phyloP scores from a whole-genome alignment of 2,113 vertebrate genomes.

The Phycodurus eques region DNA sequence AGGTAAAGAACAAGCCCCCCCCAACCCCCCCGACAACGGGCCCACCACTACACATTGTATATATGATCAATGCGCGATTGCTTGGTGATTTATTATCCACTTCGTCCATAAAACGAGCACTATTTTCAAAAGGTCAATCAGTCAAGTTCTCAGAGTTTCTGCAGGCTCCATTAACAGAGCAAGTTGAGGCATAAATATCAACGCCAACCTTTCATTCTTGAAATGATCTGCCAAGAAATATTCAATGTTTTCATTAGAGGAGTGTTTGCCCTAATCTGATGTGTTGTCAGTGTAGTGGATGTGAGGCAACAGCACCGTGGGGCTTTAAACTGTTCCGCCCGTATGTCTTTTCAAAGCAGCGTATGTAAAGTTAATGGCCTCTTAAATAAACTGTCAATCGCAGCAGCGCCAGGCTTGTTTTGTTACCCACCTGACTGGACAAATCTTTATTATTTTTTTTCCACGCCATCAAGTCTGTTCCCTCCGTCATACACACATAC shows the following conservation, averaged over 20 bases:
- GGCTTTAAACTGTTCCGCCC: constrained; percentile 40
- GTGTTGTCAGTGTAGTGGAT: constrained; percentile 15
- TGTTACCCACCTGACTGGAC: constrained; percentile 43
- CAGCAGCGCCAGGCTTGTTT: constrained; percentile 46
- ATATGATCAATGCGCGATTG: constrained; percentile 19
- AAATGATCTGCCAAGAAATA: constrained; percentile 16
- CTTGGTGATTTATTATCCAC: constrained; percentile 7
- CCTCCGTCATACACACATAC: constrained; percentile 2
- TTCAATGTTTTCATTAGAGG: constrained; percentile 21
- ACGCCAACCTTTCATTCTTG: constrained; percentile 10
- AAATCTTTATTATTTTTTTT: constrained; percentile 40
- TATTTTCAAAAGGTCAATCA: constrained; percentile 53
- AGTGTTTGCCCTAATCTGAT: constrained; percentile 22
- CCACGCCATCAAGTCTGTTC: constrained; percentile 43
- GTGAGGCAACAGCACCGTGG: constrained; percentile 24
- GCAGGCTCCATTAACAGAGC: constrained; percentile 21
- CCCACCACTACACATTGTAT: neutral
- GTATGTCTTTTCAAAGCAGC: constrained; percentile 57
- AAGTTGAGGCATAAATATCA: constrained; percentile 20
- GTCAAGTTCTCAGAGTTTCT: constrained; percentile 32
- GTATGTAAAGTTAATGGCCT: constrained; percentile 79
- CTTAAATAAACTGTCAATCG: constrained; percentile 79
- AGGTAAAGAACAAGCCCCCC: too few species aligned
- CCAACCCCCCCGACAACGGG: neutral
- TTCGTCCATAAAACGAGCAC: constrained; percentile 6